A percentile compares a stretch with the other conserved stretches of the same genome.
Conservation (phyloP, 2,113 vertebrate genomes). For the Thermophis baileyi region DNA sequence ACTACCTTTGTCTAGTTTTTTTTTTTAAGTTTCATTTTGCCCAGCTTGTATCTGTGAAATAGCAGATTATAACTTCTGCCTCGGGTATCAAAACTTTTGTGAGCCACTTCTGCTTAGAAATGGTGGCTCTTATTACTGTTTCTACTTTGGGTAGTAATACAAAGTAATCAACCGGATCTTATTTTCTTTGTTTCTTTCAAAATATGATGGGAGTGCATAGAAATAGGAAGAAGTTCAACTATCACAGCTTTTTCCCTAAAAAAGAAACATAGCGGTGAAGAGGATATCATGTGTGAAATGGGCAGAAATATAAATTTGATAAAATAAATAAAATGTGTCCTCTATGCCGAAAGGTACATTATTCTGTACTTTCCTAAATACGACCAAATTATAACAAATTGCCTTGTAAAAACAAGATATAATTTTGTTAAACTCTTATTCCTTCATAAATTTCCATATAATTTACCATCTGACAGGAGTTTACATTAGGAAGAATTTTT, state of each 20-base stretch:
- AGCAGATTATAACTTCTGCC: background rate
- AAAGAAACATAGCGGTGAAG: background rate
- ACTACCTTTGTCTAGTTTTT: background rate
- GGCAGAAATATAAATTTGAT: background rate
- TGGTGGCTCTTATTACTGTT: background rate
- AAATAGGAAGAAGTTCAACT: background rate
- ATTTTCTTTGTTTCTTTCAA: background rate
- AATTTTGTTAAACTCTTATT: slow-evolving; percentile 33
- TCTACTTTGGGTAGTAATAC: background rate
- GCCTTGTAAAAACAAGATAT: slow-evolving; percentile 17
- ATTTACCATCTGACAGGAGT: slow-evolving; percentile 21
- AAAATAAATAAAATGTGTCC: background rate
- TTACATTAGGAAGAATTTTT: slow-evolving; percentile 29
- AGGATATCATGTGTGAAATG: background rate
- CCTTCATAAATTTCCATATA: background rate
- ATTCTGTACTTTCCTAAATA: slow-evolving; percentile 22
- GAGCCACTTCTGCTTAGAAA: background rate
- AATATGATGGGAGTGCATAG: background rate
- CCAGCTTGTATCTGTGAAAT: background rate
- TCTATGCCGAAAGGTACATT: slow-evolving; percentile 10
- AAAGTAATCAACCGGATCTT: background rate
- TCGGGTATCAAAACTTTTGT: background rate
- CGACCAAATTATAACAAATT: slow-evolving; percentile 38
- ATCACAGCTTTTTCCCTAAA: background rate
- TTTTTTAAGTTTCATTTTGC: background rate